phyloP scores from a whole-genome alignment of 2,113 vertebrate genomes.

The Thalassarche chlororhynchos region DNA sequence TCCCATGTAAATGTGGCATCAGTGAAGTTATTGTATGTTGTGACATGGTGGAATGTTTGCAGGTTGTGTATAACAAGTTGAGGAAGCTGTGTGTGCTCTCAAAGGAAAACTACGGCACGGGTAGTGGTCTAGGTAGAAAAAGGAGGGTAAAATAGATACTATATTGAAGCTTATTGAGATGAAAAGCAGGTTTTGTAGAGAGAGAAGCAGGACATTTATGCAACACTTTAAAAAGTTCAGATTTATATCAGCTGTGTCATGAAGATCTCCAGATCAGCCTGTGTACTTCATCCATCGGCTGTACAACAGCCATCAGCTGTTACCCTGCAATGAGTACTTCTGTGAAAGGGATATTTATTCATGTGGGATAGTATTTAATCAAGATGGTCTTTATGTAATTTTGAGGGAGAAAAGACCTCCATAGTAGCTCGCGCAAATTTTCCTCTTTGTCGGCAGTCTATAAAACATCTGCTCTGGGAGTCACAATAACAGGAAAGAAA shows the following conservation, averaged over 20 bases:
- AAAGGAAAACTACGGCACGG: accelerated
- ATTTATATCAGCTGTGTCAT: background rate
- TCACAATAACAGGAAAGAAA: background rate
- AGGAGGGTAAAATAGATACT: background rate
- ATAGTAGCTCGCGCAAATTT: background rate
- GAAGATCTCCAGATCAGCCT: background rate
- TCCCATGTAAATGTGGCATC: background rate
- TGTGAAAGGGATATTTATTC: background rate
- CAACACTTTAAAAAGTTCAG: background rate
- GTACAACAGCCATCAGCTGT: background rate
- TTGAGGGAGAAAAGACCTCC: background rate
- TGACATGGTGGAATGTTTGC: background rate
- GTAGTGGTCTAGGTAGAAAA: background rate
- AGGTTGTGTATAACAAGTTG: background rate
- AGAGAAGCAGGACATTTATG: background rate
- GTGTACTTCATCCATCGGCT: background rate
- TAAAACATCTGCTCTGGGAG: background rate
- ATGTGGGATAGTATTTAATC: background rate
- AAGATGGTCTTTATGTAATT: background rate
- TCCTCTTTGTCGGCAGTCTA: background rate
- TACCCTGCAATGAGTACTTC: background rate
- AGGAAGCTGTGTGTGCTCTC: background rate
- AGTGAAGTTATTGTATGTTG: background rate
- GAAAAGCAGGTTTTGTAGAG: background rate
- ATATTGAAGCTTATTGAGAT: background rate